phyloP scores from a whole-genome alignment of 2,797 vertebrate genomes.

The Parotocinclus haroldoi region DNA sequence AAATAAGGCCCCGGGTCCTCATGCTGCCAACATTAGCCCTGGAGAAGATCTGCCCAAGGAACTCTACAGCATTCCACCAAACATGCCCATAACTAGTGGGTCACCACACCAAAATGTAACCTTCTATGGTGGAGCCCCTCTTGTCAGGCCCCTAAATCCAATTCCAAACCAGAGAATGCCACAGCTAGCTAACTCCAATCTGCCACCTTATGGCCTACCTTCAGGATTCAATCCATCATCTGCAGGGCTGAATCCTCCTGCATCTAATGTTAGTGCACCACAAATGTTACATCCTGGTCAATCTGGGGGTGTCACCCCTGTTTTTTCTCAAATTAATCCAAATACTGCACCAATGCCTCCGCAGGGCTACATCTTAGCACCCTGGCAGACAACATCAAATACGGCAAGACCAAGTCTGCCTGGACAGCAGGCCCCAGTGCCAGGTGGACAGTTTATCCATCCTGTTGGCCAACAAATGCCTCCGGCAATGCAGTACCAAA shows the following conservation, averaged over 20 bases:
- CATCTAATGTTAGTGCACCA: constrained; percentile 44
- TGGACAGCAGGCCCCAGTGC: constrained; percentile 52
- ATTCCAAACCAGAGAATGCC: constrained; percentile 31
- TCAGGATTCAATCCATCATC: background rate
- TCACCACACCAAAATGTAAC: constrained; percentile 37
- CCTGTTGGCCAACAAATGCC: constrained; percentile 39
- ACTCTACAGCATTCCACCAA: constrained; percentile 65
- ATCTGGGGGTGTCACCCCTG: constrained; percentile 23
- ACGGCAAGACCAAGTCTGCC: constrained; percentile 26
- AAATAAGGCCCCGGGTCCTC: constrained; percentile 44
- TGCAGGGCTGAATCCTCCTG: constrained; percentile 21
- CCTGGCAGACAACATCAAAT: constrained; percentile 31
- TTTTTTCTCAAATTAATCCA: constrained; percentile 30
- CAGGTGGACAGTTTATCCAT: constrained; percentile 10
- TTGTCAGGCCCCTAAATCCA: constrained; percentile 27
- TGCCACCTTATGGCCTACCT: constrained; percentile 15
- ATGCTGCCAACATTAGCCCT: constrained; percentile 38
- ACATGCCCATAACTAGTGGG: constrained; percentile 32
- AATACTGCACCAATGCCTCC: constrained; percentile 71
- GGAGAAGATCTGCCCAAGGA: constrained; percentile 66
- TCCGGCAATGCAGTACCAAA: constrained; percentile 32
- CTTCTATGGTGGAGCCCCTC: constrained; percentile 6
- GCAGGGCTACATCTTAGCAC: constrained; percentile 59
- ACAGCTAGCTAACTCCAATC: constrained; percentile 18
- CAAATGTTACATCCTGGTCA: constrained; percentile 36